A percentile compares a stretch with the other conserved stretches of the same genome.
Evolutionary conservation across 2,888 invertebrate species (phyloP).

Genomic region (Nomada goodeniana): DNA sequence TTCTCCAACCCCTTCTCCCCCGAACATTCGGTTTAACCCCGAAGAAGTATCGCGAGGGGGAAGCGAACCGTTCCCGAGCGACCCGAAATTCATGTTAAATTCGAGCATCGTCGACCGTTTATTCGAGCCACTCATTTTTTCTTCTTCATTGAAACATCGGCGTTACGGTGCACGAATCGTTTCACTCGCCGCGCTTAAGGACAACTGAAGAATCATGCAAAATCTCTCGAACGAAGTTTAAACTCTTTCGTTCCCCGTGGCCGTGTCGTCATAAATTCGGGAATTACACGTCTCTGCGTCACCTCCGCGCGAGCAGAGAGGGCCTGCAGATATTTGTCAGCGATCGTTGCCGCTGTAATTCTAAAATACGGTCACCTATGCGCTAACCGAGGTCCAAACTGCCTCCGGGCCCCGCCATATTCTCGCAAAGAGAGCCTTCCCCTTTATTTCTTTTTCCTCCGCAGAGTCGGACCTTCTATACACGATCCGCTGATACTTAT

Average conservation of each 20-base stretch:
- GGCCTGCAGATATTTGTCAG: constrained; percentile 69
- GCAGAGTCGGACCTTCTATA: neutral
- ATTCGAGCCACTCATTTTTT: neutral
- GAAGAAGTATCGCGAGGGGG: neutral
- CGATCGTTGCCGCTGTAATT: constrained; percentile 62
- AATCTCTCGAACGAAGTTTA: too few species aligned
- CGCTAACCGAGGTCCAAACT: neutral
- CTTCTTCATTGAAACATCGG: neutral
- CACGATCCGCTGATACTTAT: constrained; percentile 43
- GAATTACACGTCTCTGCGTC: constrained; percentile 57
- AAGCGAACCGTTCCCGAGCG: constrained; percentile 2
- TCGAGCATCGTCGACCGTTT: neutral
- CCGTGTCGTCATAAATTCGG: constrained; percentile 65
- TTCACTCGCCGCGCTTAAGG: too few species aligned
- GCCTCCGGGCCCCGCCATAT: neutral
- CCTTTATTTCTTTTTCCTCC: too few species aligned
- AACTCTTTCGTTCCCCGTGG: constrained; percentile 20
- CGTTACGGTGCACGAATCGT: too few species aligned
- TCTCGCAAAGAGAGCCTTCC: neutral
- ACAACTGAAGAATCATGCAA: too few species aligned
- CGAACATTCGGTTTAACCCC: neutral
- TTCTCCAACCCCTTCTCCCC: neutral
- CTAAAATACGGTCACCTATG: constrained; percentile 65
- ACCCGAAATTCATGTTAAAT: neutral
- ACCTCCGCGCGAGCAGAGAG: constrained; percentile 21